Evolutionary conservation across 1,140 invertebrate genomes (phyloP).

Genomic region (Psix sp.): DNA sequence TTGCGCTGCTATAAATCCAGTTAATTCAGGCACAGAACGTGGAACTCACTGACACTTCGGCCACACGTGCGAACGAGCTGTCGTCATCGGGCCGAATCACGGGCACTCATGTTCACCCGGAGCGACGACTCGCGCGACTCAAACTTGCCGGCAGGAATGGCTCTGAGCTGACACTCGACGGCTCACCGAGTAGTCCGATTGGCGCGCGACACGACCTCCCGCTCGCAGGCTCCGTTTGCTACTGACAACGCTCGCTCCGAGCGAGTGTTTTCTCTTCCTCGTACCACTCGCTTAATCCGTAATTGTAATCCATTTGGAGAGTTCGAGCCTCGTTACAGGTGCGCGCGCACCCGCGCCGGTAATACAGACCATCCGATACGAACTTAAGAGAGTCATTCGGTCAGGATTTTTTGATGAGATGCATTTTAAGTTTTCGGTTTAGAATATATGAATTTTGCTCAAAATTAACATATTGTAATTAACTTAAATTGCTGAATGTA

Average conservation of each 20-base stretch:
- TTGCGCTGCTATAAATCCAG: constrained; percentile 7
- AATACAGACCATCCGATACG: constrained; percentile 22
- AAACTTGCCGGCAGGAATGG: too few species aligned
- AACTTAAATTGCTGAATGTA: too few species aligned
- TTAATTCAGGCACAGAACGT: too few species aligned
- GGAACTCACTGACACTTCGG: too few species aligned
- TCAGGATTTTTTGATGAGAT: background rate
- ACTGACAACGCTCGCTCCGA: constrained; percentile 63
- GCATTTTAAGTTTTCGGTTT: too few species aligned
- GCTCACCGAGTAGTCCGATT: constrained; percentile 12
- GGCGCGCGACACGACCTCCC: constrained; percentile 57
- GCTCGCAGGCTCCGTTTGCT: constrained; percentile 67
- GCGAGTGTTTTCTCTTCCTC: too few species aligned
- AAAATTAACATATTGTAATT: too few species aligned
- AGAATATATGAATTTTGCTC: too few species aligned
- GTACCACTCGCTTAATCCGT: constrained; percentile 52
- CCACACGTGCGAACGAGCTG: constrained; percentile 21
- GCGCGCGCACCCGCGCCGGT: constrained; percentile 39
- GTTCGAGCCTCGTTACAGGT: constrained; percentile 24
- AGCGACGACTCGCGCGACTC: background rate
- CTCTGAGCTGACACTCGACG: too few species aligned
- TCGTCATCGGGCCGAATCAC: constrained; percentile 24
- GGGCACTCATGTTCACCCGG: constrained; percentile 13
- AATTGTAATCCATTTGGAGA: constrained; percentile 48
- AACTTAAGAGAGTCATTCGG: background rate